Base-by-base conservation (phyloP, 2,888 invertebrate genomes). In the Heteromurus nitidus region DNA sequence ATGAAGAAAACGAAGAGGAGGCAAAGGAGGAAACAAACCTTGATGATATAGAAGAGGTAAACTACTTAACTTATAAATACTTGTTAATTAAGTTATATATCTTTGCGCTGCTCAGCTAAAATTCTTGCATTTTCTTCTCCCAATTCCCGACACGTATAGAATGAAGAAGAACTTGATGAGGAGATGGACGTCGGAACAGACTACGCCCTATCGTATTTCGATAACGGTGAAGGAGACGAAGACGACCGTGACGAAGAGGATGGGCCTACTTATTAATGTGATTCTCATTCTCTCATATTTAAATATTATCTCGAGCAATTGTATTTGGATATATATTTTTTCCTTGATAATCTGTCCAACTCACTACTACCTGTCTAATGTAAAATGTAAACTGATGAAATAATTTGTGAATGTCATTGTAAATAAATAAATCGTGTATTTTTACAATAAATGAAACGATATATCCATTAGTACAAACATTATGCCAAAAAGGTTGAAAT, bases 141-240 rank as follows among this genome's bases (percentile, higher is more conserved):
- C 3, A 42, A 22, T 64, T 64, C n/a, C n/a, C 30, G 50, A 3
- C 28, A 26, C 31, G 44, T 80, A 60, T 26, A 92, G 82, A 91
- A 91, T 88, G 92, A 92, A 0, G 92, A 92, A 87, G 90, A 90
- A 64, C 91, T 92, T 85, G 93, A 93, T 87, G 89, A 91, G 64
- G 88, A 90, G 20, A 90, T 91, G 62, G 92, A 91, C 70, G 91
- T 92, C 60, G 88, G 88, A 9, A 88, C 88, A 11, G 88, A 88
- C 58, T 88, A 88, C 74, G 82, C 82, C 20, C 75, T 84, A 26
- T 85, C 84, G 26, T 88, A 88, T 74, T 88, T 88, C 76, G 88
- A 88, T 72, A 88, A 88, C 74, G 91, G 90, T 69, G 90, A 92
- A n/a, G 92, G 90, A 9, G 89, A 89, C 55, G 89, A 90, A 42